Evolutionary conservation across 1,140 invertebrate species (phyloP), one percentile per base, ranked within the genome.

Genomic region (Wasmannia auropunctata): DNA sequence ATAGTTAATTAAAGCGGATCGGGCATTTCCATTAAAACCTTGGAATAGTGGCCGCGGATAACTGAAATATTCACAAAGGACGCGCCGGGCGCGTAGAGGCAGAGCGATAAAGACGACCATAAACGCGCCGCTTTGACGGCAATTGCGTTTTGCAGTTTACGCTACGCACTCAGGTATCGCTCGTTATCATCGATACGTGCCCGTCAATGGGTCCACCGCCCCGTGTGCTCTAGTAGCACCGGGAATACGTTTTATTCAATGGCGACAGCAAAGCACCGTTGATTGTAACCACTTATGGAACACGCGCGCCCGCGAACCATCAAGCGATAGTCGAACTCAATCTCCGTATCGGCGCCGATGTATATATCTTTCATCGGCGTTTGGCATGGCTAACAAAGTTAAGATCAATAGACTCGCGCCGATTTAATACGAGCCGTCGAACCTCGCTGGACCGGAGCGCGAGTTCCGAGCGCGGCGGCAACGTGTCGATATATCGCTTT

Each of bases 1-100:
- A 87, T 87, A 70, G 74, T 86, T 87, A 77, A 89, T 88, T 89
- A 79, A 89, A 89, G 14, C 81, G 63, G 54, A 83, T 67, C 67
- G 74, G 7, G 22, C 22, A 43, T 62, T 46, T 86, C 86, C 62
- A 69, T 81, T 77, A 90, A 90, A 86, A 81, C 8, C n/a, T 77
- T 34, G 37, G 54, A n/a, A 81, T 25, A 62, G 58, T 88, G 56
- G 54, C 46, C 49, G 19, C 25, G 28, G 46, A 62, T 69, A 34
- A 25, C 40, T 84, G 40, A 88, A 87, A 88, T 85, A 86, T 91
- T 87, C 77, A 75, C 51, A 74, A 85, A 83, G 19, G 37, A 69
- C 28, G 43, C 3, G n/a, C n/a, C n/a, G 22, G 22, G 8, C 31
- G 40, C 49, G n/a, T 19, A 67, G 49, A 49, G 51, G 62, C 25